Conservation (phyloP, 2,888 invertebrate genomes). For the Lomographa bimaculata region DNA sequence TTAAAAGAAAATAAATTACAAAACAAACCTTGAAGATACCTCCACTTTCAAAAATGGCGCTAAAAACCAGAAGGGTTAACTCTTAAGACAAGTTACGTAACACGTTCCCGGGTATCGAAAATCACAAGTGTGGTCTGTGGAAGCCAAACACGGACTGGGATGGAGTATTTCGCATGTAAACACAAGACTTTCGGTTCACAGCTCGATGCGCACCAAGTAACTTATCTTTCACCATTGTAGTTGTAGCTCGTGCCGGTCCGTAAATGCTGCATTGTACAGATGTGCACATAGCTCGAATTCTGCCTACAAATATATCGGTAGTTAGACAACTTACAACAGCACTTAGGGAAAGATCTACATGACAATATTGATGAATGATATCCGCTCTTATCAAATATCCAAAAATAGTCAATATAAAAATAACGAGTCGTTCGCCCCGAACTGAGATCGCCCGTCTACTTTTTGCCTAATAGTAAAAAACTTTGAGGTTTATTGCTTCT, state of each 20-base stretch:
- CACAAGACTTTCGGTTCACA: conserved; percentile 80
- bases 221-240: conserved; percentile 83
- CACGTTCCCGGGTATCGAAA: conserved; percentile 31
- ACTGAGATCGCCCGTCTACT: no score
- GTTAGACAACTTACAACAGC: no score
- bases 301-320: conserved; percentile 10
- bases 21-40: conserved; percentile 17
- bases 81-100: conserved; percentile 7
- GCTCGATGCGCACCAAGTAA: conserved; percentile 81
- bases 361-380: no score
- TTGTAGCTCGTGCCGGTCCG: conserved; percentile 72
- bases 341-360: no score
- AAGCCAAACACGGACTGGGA: conserved; percentile 72
- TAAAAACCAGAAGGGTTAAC: conserved; percentile 4
- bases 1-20: conserved; percentile 3
- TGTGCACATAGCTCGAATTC: conserved; percentile 38
- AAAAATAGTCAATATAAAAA: no score
- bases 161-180: conserved; percentile 78
- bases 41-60: conserved; percentile 7
- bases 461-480: no score
- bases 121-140: conserved; percentile 61
- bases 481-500: no score
- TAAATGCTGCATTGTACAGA: conserved; percentile 42
- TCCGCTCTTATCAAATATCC: no score
- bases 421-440: no score